Evolutionary conservation across 2,113 vertebrate species (phyloP).

Genomic region (Himantopus leucocephalus): DNA sequence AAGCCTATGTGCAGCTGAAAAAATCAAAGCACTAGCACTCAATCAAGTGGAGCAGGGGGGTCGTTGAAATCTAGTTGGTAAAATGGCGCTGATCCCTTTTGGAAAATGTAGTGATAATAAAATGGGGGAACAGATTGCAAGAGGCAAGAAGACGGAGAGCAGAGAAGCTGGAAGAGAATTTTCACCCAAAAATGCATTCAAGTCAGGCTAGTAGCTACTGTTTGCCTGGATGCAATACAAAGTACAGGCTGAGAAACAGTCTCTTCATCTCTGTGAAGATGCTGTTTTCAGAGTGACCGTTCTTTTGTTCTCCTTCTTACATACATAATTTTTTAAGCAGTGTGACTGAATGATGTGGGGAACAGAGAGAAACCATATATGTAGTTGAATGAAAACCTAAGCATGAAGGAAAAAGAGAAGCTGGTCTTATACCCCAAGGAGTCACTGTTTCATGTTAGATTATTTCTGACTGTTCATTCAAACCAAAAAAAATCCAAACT

Average conservation of each 20-base stretch:
- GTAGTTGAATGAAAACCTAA: neutral
- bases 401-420: neutral
- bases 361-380: neutral
- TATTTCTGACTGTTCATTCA: neutral
- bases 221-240: neutral
- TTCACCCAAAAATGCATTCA: neutral
- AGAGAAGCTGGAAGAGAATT: neutral
- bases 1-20: neutral
- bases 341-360: neutral
- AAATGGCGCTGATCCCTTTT: neutral
- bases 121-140: neutral
- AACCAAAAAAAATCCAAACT: neutral
- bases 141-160: neutral
- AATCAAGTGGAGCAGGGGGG: neutral
- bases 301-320: neutral
- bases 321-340: neutral
- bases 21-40: neutral
- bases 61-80: neutral
- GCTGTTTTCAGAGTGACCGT: rapidly evolving
- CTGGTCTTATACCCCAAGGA: neutral
- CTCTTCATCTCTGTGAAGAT: neutral
- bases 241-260: neutral
- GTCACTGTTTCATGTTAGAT: neutral
- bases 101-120: neutral
- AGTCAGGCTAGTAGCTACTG: neutral